phyloP scores from a whole-genome alignment of 2,888 invertebrate species.

The Hypomecis atomaria region DNA sequence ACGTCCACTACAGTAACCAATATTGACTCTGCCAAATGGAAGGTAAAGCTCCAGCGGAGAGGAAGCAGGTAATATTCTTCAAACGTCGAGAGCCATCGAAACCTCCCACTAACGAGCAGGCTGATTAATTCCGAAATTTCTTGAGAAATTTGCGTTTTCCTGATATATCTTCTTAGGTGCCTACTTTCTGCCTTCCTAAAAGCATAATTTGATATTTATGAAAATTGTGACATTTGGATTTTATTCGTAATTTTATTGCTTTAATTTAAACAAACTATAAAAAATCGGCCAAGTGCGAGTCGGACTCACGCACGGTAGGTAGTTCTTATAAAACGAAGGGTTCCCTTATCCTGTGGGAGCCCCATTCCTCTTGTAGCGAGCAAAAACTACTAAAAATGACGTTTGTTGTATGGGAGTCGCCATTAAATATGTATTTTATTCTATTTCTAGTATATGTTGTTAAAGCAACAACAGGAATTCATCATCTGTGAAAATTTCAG shows the following conservation, averaged over 20 bases:
- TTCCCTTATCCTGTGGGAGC: too few species aligned
- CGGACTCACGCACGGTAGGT: too few species aligned
- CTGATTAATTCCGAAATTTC: conserved; percentile 27
- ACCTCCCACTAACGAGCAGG: conserved; percentile 21
- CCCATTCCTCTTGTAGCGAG: too few species aligned
- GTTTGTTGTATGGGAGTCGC: too few species aligned
- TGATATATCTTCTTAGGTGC: not conserved
- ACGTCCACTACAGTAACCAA: conserved; percentile 20
- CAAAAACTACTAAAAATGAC: too few species aligned
- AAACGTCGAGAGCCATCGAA: conserved; percentile 29
- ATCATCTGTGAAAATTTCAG: too few species aligned
- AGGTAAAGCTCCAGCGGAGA: conserved; percentile 20
- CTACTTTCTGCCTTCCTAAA: not conserved
- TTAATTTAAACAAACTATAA: too few species aligned
- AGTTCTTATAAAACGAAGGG: too few species aligned
- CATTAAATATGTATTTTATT: too few species aligned
- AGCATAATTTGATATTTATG: conserved; percentile 3
- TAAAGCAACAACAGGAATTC: too few species aligned
- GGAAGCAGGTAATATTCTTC: conserved; percentile 26
- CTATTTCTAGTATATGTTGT: too few species aligned
- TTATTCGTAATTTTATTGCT: not conserved
- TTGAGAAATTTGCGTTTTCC: conserved; percentile 10
- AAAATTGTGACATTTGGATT: not conserved
- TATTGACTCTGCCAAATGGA: conserved; percentile 21
- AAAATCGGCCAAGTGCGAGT: too few species aligned